Evolutionary conservation across 2,113 vertebrate genomes (phyloP).

Genomic region (Aspidoscelis tigris): DNA sequence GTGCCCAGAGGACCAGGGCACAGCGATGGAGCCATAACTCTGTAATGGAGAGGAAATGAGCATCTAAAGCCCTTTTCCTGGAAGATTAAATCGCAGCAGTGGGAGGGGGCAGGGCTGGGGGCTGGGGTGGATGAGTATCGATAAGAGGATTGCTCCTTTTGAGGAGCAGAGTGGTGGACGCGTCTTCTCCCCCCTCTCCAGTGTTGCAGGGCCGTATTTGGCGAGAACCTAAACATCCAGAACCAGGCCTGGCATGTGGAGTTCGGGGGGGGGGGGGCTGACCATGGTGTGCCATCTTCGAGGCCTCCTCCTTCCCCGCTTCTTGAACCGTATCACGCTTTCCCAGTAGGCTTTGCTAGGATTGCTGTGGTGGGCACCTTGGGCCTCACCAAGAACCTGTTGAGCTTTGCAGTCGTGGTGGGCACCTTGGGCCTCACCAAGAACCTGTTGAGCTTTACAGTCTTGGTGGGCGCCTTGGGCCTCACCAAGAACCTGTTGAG

Average conservation of each 20-base stretch:
- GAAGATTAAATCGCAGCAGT: background rate
- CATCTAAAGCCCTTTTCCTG: background rate
- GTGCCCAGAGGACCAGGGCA: no score
- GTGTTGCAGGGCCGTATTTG: no score
- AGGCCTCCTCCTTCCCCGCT: background rate
- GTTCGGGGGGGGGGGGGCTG: no score
- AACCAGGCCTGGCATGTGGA: background rate
- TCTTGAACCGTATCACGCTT: background rate
- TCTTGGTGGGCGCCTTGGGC: no score
- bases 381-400: no score
- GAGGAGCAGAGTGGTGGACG: background rate
- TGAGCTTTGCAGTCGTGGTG: background rate
- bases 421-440: no score
- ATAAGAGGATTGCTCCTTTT: constrained; percentile 10
- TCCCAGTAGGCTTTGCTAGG: background rate
- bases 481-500: no score
- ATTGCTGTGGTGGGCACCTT: background rate
- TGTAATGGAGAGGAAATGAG: background rate
- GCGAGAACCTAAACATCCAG: background rate
- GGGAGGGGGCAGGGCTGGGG: background rate
- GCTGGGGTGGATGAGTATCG: background rate
- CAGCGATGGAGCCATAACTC: background rate
- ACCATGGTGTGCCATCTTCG: background rate
- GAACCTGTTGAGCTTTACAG: background rate
- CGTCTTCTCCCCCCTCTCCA: no score